Percentiles rank a stretch among this genome's conserved stretches.
Conservation (phyloP, 2,888 invertebrate species). For the Eilema griseolum region DNA sequence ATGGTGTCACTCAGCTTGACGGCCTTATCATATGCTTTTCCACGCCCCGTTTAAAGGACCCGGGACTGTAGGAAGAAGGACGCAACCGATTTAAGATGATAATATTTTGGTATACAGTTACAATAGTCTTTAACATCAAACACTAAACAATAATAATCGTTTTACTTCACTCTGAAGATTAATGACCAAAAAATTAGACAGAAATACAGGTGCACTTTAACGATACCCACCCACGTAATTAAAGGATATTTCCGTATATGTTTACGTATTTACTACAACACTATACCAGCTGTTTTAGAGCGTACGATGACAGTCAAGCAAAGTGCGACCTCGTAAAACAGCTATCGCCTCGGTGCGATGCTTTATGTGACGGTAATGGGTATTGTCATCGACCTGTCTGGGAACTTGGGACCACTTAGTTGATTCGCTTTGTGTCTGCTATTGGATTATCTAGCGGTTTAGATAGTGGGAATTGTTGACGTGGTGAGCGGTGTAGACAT, state of each 20-base stretch:
- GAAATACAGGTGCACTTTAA: conserved; percentile 23
- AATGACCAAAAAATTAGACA: background rate
- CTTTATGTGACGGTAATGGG: conserved; percentile 46
- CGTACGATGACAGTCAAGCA: conserved; percentile 41
- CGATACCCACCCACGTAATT: conserved; percentile 24
- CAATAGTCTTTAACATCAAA: no score
- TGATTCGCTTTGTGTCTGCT: conserved; percentile 8
- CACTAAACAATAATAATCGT: background rate
- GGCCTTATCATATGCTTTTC: no score
- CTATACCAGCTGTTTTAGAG: conserved; percentile 46
- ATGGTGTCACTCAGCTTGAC: no score
- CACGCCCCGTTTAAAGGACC: no score
- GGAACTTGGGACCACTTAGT: conserved; percentile 11
- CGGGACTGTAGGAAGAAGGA: no score
- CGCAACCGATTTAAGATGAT: background rate
- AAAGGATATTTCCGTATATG: conserved; percentile 39
- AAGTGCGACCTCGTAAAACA: conserved; percentile 47
- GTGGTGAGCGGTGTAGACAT: background rate
- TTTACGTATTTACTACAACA: conserved; percentile 47
- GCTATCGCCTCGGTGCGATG: conserved; percentile 35
- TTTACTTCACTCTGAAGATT: background rate
- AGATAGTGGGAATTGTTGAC: background rate
- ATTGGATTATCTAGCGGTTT: conserved; percentile 1
- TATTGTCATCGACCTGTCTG: conserved; percentile 48
- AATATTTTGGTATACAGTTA: background rate